Evolutionary conservation across 2,888 invertebrate genomes (phyloP).

Genomic region (Dolomedes plantarius): DNA sequence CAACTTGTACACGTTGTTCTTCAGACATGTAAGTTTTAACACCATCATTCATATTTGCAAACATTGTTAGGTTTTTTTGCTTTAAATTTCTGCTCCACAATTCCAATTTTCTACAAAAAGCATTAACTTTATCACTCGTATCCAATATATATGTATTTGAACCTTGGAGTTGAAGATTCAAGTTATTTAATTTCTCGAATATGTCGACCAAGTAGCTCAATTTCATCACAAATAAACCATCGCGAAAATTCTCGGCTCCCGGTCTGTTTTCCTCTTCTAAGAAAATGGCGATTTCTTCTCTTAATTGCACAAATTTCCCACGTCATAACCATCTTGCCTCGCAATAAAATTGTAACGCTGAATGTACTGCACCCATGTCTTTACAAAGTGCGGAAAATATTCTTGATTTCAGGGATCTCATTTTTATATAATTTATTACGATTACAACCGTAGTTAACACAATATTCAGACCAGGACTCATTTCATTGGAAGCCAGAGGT

Average conservation of each 20-base stretch:
- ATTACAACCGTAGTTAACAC: no score
- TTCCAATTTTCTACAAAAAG: constrained; percentile 55
- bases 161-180: constrained; percentile 45
- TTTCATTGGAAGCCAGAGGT: no score
- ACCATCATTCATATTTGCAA: constrained; percentile 31
- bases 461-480: no score
- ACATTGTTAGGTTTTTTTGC: constrained; percentile 42
- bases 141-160: constrained; percentile 49
- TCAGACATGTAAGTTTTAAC: constrained; percentile 9
- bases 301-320: no score
- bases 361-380: no score
- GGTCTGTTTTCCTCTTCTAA: constrained; percentile 39
- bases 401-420: no score
- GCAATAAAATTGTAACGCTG: no score
- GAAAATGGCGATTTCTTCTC: constrained; percentile 19
- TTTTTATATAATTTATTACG: no score
- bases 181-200: constrained; percentile 57
- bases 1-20: constrained; percentile 15
- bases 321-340: no score
- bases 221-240: constrained; percentile 55
- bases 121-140: constrained; percentile 42
- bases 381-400: no score
- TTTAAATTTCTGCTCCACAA: constrained; percentile 60
- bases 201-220: constrained; percentile 57
- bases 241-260: constrained; percentile 43